These are phyloP conservation scores for Spea bombifrons DNA, from an alignment of 2,113 vertebrate species.

Conservation along the genomic window DNA sequence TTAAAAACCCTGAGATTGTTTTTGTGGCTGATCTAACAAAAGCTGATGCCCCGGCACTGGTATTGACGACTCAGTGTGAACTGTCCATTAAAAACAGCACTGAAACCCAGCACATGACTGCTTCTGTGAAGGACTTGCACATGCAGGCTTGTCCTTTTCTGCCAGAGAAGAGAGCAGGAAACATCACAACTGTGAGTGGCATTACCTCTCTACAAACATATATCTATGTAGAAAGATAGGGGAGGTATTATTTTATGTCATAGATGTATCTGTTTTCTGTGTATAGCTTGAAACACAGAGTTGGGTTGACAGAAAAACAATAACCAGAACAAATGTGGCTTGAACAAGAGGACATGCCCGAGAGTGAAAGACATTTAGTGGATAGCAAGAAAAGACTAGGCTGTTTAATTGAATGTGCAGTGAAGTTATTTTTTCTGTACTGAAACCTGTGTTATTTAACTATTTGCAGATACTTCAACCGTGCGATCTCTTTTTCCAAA, in stretches of 20 bases:
- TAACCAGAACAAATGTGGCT: too few relatives aligned
- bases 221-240: too few relatives aligned
- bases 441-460: conserved; percentile 26
- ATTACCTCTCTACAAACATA: background rate
- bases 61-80: conserved; percentile 89
- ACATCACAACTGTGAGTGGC: conserved; percentile 77
- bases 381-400: too few relatives aligned
- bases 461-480: conserved; percentile 78
- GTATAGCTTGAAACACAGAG: too few relatives aligned
- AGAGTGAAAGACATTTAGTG: too few relatives aligned
- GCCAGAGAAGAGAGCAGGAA: conserved; percentile 74
- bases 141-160: conserved; percentile 90
- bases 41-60: conserved; percentile 84
- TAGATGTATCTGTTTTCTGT: too few relatives aligned
- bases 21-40: conserved; percentile 94
- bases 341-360: too few relatives aligned
- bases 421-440: too few relatives aligned
- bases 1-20: conserved; percentile 92
- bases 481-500: conserved; percentile 84
- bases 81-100: conserved; percentile 71
- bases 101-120: conserved; percentile 73
- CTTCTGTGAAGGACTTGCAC: conserved; percentile 82
- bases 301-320: too few relatives aligned
- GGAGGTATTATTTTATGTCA: background rate
- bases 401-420: too few relatives aligned